Conservation (phyloP, 2,888 invertebrate species). For the Mycalesis mineus region DNA sequence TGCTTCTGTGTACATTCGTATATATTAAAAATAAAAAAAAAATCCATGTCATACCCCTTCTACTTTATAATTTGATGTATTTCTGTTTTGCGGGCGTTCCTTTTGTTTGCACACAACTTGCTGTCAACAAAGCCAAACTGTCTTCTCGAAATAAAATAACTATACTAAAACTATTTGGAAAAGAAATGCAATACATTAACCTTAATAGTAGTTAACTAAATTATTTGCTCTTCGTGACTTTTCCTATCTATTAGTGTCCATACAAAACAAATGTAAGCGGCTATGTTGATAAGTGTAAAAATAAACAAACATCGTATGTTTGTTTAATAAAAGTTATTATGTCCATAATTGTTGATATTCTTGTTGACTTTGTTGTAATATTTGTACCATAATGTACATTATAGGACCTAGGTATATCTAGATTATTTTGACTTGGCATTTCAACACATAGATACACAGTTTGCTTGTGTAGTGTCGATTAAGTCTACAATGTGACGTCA, state of each 20-base stretch:
- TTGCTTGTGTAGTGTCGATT: too few relatives aligned
- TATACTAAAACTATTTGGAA: not conserved
- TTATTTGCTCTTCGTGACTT: not conserved
- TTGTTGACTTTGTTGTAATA: conserved; percentile 75
- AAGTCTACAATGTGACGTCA: too few relatives aligned
- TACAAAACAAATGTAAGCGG: not conserved
- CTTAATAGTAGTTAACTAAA: not conserved
- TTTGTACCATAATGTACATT: conserved; percentile 35
- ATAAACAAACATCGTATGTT: conserved; percentile 41
- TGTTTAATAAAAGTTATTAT: conserved; percentile 65
- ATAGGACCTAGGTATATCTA: not conserved
- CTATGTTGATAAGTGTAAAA: conserved; percentile 26
- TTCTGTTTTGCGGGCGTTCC: too few relatives aligned
- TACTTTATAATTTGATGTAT: too few relatives aligned
- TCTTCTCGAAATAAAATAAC: too few relatives aligned
- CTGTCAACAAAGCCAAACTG: too few relatives aligned
- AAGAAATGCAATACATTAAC: not conserved
- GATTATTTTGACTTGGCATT: too few relatives aligned
- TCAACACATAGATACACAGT: too few relatives aligned
- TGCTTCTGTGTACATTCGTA: too few relatives aligned
- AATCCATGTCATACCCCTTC: too few relatives aligned
- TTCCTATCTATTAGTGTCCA: not conserved
- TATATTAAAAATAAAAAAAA: too few relatives aligned
- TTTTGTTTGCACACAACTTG: too few relatives aligned
- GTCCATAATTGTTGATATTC: conserved; percentile 76